Conservation (phyloP, 2,113 vertebrate species). For the Phyllostomus hastatus region DNA sequence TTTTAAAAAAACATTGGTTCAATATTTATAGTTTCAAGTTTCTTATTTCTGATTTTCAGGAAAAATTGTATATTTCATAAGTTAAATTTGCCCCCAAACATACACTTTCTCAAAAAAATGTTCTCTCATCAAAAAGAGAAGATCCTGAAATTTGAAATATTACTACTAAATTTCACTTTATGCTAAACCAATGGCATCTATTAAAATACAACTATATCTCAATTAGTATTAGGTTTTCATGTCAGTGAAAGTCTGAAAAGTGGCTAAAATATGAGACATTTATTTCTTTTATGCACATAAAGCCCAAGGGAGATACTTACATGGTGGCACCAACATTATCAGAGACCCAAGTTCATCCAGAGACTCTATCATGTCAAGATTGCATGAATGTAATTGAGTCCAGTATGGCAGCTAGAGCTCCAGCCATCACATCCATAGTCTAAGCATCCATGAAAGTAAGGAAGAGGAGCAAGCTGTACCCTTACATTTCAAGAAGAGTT, state of each 20-base stretch:
- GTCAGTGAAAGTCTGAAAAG: not conserved
- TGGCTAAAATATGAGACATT: not conserved
- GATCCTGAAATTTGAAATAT: not conserved
- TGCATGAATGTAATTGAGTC: not conserved
- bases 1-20: not conserved
- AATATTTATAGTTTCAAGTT: not conserved
- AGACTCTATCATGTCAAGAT: not conserved
- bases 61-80: not conserved
- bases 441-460: not conserved
- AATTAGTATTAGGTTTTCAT: not conserved
- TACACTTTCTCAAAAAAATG: not conserved
- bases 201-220: not conserved
- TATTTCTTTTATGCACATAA: not conserved
- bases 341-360: not conserved
- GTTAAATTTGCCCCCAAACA: not conserved
- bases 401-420: not conserved
- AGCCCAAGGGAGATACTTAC: not conserved
- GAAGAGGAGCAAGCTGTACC: not conserved
- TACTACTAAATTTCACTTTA: not conserved
- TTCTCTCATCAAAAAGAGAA: not conserved
- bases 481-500: not conserved
- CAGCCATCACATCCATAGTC: not conserved
- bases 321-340: not conserved
- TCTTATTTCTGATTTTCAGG: conserved; percentile 21
- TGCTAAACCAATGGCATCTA: not conserved